These are phyloP conservation scores for Glaucomys volans DNA, from an alignment of 2,113 vertebrate species.

Conservation along the genomic window DNA sequence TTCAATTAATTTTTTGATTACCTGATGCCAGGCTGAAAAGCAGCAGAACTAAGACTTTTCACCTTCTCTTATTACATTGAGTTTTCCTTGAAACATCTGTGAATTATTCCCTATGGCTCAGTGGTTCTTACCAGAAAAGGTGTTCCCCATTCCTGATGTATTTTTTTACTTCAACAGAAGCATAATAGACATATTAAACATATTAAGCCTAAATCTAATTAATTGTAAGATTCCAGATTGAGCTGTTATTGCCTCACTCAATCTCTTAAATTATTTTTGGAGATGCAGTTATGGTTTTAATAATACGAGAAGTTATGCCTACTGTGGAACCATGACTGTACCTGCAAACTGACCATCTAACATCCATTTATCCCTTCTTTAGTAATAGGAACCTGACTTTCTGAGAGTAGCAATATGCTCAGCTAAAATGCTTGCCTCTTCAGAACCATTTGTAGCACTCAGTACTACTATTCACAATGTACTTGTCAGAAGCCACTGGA, in stretches of 20 bases:
- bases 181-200: not conserved
- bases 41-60: conserved; percentile 47
- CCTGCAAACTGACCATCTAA: not conserved
- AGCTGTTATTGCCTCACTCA: not conserved
- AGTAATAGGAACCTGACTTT: not conserved
- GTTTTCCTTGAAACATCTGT: conserved; percentile 44
- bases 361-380: not conserved
- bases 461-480: not conserved
- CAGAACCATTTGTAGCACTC: not conserved
- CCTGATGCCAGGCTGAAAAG: conserved; percentile 21
- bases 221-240: not conserved
- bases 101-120: not conserved
- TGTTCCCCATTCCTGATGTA: not conserved
- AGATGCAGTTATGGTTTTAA: conserved; percentile 18
- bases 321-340: not conserved
- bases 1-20: conserved; percentile 51
- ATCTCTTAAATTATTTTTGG: not conserved
- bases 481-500: conserved; percentile 14
- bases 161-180: not conserved
- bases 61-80: conserved; percentile 33
- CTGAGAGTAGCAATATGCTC: not conserved
- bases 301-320: conserved; percentile 25
- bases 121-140: not conserved
- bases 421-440: not conserved
- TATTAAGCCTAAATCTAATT: not conserved